phyloP scores from a whole-genome alignment of 1,140 invertebrate genomes.

The Notospermus geniculatus region DNA sequence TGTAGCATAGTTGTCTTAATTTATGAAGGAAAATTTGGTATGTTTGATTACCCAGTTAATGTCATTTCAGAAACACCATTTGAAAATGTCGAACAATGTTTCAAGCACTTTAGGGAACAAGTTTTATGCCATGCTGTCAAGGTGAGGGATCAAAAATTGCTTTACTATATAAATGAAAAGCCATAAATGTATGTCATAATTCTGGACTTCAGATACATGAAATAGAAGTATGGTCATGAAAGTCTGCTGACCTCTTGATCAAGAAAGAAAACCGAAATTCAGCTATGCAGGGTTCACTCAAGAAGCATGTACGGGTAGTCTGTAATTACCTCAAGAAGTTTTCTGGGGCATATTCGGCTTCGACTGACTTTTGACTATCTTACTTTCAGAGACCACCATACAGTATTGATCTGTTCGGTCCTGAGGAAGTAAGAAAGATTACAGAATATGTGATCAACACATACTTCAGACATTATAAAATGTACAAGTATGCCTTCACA shows the following conservation, averaged over 20 bases:
- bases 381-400: slow-evolving; percentile 49
- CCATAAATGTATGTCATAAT: too few species aligned
- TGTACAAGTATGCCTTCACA: slow-evolving; percentile 57
- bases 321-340: neutral
- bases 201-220: too few species aligned
- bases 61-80: slow-evolving; percentile 54
- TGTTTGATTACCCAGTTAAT: neutral
- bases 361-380: slow-evolving; percentile 1
- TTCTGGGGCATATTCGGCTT: neutral
- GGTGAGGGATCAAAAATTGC: too few species aligned
- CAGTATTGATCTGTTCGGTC: slow-evolving; percentile 50
- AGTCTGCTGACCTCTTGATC: too few species aligned
- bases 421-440: slow-evolving; percentile 46
- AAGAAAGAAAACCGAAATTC: too few species aligned
- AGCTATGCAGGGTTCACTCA: too few species aligned
- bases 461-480: slow-evolving; percentile 56
- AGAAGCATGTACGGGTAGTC: too few species aligned
- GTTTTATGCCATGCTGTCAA: slow-evolving; percentile 52
- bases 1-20: too few species aligned
- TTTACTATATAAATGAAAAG: too few species aligned
- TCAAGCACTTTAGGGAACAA: slow-evolving; percentile 50
- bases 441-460: slow-evolving; percentile 53
- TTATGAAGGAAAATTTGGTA: too few species aligned
- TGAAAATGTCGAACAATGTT: slow-evolving; percentile 53
- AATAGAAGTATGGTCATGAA: too few species aligned